Conservation (phyloP, 2,888 invertebrate genomes). For the Ochlodes sylvanus region DNA sequence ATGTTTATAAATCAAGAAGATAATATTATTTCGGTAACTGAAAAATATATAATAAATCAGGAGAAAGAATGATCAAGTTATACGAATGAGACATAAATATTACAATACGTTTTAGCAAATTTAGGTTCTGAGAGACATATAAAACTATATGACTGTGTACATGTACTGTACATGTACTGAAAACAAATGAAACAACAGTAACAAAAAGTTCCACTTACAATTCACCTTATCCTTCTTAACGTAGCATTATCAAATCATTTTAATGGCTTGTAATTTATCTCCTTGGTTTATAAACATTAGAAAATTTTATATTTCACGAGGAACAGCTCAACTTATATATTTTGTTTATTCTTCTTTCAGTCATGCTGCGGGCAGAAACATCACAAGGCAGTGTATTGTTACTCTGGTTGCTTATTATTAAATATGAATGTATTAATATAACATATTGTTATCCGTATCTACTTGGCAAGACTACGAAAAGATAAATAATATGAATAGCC, state of each 20-base stretch:
- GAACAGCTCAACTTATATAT: not conserved
- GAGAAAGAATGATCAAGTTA: too few species aligned
- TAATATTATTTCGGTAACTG: not conserved
- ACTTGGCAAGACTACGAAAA: conserved; percentile 46
- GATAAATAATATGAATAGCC: conserved; percentile 10
- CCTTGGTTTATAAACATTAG: not conserved
- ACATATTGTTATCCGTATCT: conserved; percentile 39
- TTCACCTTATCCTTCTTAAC: too few species aligned
- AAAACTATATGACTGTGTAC: too few species aligned
- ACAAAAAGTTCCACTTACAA: too few species aligned
- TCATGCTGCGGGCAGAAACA: conserved; percentile 45
- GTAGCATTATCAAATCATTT: too few species aligned
- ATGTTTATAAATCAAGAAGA: conserved; percentile 28
- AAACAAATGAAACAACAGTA: too few species aligned
- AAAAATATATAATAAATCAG: not conserved
- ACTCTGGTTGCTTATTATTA: conserved; percentile 47
- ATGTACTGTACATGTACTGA: too few species aligned
- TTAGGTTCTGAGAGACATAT: too few species aligned
- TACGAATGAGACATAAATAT: too few species aligned
- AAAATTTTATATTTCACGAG: not conserved
- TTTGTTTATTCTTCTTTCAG: conserved; percentile 44
- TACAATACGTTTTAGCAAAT: too few species aligned
- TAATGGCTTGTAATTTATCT: not conserved
- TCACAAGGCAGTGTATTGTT: conserved; percentile 67
- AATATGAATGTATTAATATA: conserved; percentile 18